Evolutionary conservation across 2,797 vertebrate genomes (phyloP).

Genomic region (Lates japonicus): DNA sequence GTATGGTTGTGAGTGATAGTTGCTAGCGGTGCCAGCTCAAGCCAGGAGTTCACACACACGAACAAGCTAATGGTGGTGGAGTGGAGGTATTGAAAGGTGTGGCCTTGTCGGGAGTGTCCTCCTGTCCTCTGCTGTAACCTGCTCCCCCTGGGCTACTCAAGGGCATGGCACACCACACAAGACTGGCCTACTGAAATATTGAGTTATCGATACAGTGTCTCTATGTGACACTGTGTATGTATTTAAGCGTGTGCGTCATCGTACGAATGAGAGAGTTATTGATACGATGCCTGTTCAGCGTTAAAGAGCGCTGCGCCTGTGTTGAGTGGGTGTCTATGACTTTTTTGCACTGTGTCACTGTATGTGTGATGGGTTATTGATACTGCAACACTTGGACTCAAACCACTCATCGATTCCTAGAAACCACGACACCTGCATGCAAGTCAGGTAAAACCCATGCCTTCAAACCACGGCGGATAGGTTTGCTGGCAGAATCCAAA

Average conservation of each 20-base stretch:
- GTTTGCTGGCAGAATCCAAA: constrained; percentile 66
- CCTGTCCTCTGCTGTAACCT: constrained; percentile 80
- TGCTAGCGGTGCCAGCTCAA: constrained; percentile 86
- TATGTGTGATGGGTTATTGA: constrained; percentile 76
- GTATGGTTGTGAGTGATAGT: constrained; percentile 65
- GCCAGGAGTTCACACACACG: constrained; percentile 59
- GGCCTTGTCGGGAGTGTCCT: constrained; percentile 70
- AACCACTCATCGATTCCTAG: constrained; percentile 70
- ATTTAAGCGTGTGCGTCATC: constrained; percentile 62
- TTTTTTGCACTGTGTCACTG: constrained; percentile 56
- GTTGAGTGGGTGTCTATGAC: constrained; percentile 38
- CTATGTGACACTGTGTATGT: constrained; percentile 40
- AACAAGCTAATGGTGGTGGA: constrained; percentile 69
- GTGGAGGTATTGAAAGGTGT: constrained; percentile 77
- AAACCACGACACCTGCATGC: constrained; percentile 65
- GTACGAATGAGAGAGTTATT: constrained; percentile 69
- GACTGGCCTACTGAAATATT: constrained; percentile 84
- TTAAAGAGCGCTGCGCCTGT: constrained; percentile 8
- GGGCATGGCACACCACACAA: constrained; percentile 74
- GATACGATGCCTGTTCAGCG: constrained; percentile 49
- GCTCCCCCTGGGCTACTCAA: constrained; percentile 62
- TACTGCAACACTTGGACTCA: constrained; percentile 68
- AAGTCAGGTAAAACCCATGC: constrained; percentile 61
- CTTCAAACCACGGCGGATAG: constrained; percentile 47
- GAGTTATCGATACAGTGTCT: constrained; percentile 86